Evolutionary conservation across 2,797 vertebrate species (phyloP).

Genomic region (Darevskia mixta): DNA sequence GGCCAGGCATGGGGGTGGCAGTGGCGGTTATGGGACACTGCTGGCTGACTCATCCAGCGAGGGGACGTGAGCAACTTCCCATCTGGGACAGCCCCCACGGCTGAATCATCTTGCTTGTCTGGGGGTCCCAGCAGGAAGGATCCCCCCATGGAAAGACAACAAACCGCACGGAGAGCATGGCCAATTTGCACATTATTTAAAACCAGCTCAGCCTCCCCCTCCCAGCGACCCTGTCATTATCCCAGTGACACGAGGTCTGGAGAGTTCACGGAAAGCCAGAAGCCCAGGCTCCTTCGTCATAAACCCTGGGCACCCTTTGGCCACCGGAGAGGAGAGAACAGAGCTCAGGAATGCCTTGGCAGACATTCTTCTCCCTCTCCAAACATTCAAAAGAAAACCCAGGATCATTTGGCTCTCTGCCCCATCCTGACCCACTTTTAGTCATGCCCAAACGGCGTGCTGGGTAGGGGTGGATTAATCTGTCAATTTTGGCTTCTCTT

Average conservation of each 20-base stretch:
- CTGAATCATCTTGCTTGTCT: slow-evolving; percentile 56
- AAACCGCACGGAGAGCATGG: slow-evolving; percentile 65
- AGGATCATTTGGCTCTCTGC: neutral
- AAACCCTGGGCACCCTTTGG: slow-evolving; percentile 28
- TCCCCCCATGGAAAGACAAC: slow-evolving; percentile 62
- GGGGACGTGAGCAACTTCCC: slow-evolving; percentile 29
- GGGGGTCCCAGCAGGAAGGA: slow-evolving; percentile 52
- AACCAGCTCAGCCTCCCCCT: slow-evolving; percentile 66
- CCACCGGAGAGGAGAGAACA: neutral
- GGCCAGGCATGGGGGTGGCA: neutral
- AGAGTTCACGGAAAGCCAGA: slow-evolving; percentile 53
- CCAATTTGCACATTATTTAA: slow-evolving; percentile 76
- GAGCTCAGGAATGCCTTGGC: neutral
- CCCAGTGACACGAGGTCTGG: slow-evolving; percentile 43
- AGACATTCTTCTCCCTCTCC: neutral
- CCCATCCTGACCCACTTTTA: neutral
- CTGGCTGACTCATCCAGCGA: slow-evolving; percentile 42
- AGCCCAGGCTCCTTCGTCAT: slow-evolving; percentile 2
- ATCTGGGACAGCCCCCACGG: slow-evolving; percentile 33
- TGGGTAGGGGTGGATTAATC: too few species aligned
- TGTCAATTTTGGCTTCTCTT: too few species aligned
- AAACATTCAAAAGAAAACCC: slow-evolving; percentile 32
- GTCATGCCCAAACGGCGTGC: too few species aligned
- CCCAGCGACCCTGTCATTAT: slow-evolving; percentile 67
- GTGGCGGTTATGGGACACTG: slow-evolving; percentile 31